phyloP scores from a whole-genome alignment of 2,797 vertebrate genomes.

The Hippocampus kuda region DNA sequence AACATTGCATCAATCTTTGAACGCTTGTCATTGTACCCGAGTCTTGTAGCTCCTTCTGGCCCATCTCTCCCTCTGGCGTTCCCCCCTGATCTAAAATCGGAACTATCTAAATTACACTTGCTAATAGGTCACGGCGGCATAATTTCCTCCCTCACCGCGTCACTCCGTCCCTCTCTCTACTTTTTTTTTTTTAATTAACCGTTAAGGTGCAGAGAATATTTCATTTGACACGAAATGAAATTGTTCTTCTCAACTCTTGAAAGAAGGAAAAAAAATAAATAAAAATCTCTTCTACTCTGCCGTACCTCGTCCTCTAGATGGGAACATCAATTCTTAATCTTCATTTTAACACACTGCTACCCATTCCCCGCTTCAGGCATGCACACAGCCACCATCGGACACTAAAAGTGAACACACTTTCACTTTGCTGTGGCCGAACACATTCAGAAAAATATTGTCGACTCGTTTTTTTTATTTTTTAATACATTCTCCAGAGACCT shows the following conservation, averaged over 20 bases:
- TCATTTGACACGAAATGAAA: constrained; percentile 50
- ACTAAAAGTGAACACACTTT: constrained; percentile 12
- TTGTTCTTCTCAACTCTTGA: constrained; percentile 34
- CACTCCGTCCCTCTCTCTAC: constrained; percentile 4
- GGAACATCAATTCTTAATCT: constrained; percentile 61
- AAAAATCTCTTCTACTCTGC: background rate
- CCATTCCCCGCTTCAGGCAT: constrained; percentile 15
- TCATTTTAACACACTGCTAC: constrained; percentile 38
- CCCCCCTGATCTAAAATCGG: constrained; percentile 13
- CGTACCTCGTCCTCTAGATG: constrained; percentile 32
- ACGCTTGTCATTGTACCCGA: background rate
- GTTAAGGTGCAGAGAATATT: constrained; percentile 36
- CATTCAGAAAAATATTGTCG: constrained; percentile 13
- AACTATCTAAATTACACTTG: constrained; percentile 63
- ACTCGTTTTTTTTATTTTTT: constrained; percentile 3
- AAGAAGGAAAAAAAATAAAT: constrained; percentile 6
- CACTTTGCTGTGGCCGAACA: constrained; percentile 13
- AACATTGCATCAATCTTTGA: background rate
- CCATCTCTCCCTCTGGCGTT: constrained; percentile 1
- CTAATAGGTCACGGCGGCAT: constrained; percentile 52
- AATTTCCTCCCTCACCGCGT: constrained; percentile 10
- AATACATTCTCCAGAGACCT: constrained; percentile 20
- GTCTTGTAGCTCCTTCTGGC: background rate
- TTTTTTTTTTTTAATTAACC: constrained; percentile 33
- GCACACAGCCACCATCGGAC: constrained; percentile 28